phyloP scores from a whole-genome alignment of 2,888 invertebrate genomes.

The Panopea generosa region DNA sequence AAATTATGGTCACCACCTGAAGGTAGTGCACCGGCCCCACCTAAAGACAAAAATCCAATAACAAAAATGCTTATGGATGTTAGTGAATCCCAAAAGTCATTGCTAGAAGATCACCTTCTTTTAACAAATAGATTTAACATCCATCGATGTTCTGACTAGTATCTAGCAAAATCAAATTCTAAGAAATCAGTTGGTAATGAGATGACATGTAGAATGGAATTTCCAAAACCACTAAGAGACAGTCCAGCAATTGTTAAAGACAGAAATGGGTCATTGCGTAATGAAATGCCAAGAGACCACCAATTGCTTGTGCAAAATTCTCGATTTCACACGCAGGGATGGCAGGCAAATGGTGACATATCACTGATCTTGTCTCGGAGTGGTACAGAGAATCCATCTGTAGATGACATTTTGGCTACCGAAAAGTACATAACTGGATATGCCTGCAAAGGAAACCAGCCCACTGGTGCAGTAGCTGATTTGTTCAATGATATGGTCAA shows the following conservation, averaged over 20 bases:
- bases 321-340: slow-evolving; percentile 61
- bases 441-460: slow-evolving; percentile 67
- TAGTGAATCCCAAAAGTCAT: slow-evolving; percentile 42
- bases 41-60: slow-evolving; percentile 60
- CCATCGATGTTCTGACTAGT: slow-evolving; percentile 22
- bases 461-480: slow-evolving; percentile 56
- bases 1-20: not conserved
- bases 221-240: slow-evolving; percentile 43
- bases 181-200: not conserved
- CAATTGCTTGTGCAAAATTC: slow-evolving; percentile 67
- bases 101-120: slow-evolving; percentile 54
- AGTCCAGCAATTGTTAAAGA: slow-evolving; percentile 59
- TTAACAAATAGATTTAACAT: slow-evolving; percentile 12
- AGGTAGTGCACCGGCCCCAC: slow-evolving; percentile 51
- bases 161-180: slow-evolving; percentile 6
- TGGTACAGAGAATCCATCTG: slow-evolving; percentile 61
- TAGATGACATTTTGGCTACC: slow-evolving; percentile 39
- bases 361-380: slow-evolving; percentile 67
- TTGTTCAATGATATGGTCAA: slow-evolving; percentile 53
- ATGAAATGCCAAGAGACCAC: slow-evolving; percentile 70
- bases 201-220: slow-evolving; percentile 60
- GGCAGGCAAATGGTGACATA: slow-evolving; percentile 69
- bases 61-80: slow-evolving; percentile 63
- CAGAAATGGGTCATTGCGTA: slow-evolving; percentile 56
- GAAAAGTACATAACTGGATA: slow-evolving; percentile 57